A percentile compares a stretch with the other conserved stretches of the same genome.
Evolutionary conservation across 2,113 vertebrate genomes (phyloP).

Genomic region (Philantomba maxwellii): DNA sequence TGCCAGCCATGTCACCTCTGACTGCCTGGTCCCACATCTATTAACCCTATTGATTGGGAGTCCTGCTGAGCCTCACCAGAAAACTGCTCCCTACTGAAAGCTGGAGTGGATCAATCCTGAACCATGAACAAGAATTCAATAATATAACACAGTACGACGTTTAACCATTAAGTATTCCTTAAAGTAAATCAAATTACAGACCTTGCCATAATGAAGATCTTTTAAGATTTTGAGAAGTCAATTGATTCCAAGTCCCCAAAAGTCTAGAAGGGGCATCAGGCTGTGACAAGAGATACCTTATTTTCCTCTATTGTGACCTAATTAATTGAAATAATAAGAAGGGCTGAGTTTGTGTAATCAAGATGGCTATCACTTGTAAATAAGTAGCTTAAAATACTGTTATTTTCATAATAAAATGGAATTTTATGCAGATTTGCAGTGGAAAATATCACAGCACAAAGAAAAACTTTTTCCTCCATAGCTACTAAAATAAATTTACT

Average conservation of each 20-base stretch:
- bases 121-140: constrained; percentile 90
- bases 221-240: constrained; percentile 61
- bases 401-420: background rate
- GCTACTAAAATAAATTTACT: constrained; percentile 38
- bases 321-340: constrained; percentile 32
- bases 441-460: constrained; percentile 25
- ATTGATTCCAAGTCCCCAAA: constrained; percentile 44
- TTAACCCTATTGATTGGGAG: constrained; percentile 97
- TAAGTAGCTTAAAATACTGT: constrained; percentile 18
- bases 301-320: constrained; percentile 12
- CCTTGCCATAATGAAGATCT: constrained; percentile 62
- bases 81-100: constrained; percentile 88
- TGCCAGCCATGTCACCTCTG: constrained; percentile 92
- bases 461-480: constrained; percentile 39
- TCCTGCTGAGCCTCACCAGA: constrained; percentile 89
- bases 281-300: background rate
- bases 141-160: constrained; percentile 82
- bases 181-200: constrained; percentile 77
- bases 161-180: constrained; percentile 76
- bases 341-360: background rate
- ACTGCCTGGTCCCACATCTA: constrained; percentile 92
- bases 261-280: background rate
- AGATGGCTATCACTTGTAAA: background rate
- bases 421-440: background rate
- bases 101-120: constrained; percentile 94